These are phyloP conservation scores for Mus spicilegus DNA, from an alignment of 2,113 vertebrate genomes.

Conservation along the genomic window DNA sequence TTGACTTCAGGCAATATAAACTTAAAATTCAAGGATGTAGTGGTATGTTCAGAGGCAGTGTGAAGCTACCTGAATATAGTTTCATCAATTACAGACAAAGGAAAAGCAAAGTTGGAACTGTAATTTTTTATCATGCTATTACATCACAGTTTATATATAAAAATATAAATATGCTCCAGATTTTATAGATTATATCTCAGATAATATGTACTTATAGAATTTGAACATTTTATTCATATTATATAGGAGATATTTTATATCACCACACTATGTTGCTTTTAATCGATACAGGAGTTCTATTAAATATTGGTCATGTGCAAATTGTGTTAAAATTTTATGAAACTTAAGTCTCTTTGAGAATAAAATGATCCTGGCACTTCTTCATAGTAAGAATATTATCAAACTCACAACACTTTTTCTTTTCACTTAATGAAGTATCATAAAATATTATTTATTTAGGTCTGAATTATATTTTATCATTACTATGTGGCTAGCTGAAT, in stretches of 20 bases:
- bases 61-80: constrained; percentile 58
- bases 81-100: constrained; percentile 65
- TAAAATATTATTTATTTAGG: not conserved
- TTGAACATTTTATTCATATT: constrained; percentile 51
- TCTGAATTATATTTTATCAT: not conserved
- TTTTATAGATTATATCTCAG: not conserved
- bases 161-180: not conserved
- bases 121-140: not conserved
- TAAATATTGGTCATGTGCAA: not conserved
- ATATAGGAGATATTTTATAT: not conserved
- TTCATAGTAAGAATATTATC: not conserved
- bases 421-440: not conserved
- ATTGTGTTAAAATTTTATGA: constrained; percentile 5
- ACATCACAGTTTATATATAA: constrained; percentile 34
- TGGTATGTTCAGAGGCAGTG: constrained; percentile 54
- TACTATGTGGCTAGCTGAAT: not conserved
- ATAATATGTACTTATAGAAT: not conserved
- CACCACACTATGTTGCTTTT: not conserved
- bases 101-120: constrained; percentile 51
- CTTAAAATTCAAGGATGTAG: constrained; percentile 79
- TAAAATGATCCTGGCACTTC: constrained; percentile 15
- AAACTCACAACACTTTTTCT: not conserved
- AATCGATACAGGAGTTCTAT: not conserved
- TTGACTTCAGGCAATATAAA: constrained; percentile 74
- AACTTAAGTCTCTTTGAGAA: not conserved